Base-by-base conservation (phyloP, 2,113 vertebrate species). In the Notothenia coriiceps region DNA sequence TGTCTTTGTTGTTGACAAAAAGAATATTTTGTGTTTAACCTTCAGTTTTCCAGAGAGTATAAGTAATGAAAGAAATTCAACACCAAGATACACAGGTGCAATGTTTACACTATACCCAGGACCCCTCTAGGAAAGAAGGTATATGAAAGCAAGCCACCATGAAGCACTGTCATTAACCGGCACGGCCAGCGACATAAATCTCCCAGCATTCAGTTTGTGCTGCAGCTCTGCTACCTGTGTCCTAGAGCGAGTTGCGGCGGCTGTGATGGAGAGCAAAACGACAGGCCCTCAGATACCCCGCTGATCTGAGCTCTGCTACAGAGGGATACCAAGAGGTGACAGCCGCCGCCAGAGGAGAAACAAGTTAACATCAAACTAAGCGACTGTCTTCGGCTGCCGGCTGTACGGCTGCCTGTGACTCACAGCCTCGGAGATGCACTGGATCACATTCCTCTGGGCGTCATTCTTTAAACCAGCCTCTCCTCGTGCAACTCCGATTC, bases 291-390 rank as follows among this genome's bases (percentile, higher is more conserved):
- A 87, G 87, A 90, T 85, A 84, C 78, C 90, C 89, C 76, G n/a
- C 89, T 76, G 87, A 92, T 93, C 89, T 64, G 75, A 82, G 75
- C 85, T 77, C 74, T 60, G 35, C 90, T 84, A 57, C 86, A 91
- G 81, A 85, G 52, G 82, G 87, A 89, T 78, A 84, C 80, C 80
- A 71, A 75, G 88, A 89, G 87, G 86, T 91, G 91, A 93, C 93
- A 93, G 91, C 86, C 70, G 77, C 89, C 60, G 84, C 88, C 85
- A 44, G 78, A 84, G 86, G 93, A 93, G 84, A 89, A 90, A 90
- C 91, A 84, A 91, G 89, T 92, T 90, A 89, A 93, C 89, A 88
- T 94, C 91, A 93, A 92, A 91, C 91, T 82, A 84, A 87, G 89
- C 88, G 71, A 91, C 84, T 80, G 87, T 88, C 89, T 90, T 84